Evolutionary conservation across 2,113 vertebrate species (phyloP).

Genomic region (Sisor rabdophorus): DNA sequence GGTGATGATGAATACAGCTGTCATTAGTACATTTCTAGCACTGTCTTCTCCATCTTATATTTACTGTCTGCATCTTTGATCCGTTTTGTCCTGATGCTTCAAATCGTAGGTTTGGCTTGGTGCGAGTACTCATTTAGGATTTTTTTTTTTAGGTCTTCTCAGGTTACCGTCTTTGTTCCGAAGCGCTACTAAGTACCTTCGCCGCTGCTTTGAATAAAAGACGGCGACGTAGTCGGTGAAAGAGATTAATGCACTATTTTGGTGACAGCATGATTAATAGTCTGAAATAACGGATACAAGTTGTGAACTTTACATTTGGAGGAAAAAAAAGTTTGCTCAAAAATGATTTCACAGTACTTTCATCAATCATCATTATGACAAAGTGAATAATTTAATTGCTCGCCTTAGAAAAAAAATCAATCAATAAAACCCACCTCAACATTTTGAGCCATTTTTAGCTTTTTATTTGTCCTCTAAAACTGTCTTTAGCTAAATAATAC

Average conservation of each 20-base stretch:
- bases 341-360: conserved; percentile 40
- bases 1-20: conserved; percentile 89
- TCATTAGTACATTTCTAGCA: conserved; percentile 65
- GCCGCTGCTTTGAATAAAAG: conserved; percentile 23
- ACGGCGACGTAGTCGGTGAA: conserved; percentile 26
- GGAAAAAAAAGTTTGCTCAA: conserved; percentile 13
- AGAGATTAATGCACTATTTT: conserved; percentile 41
- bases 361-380: conserved; percentile 72
- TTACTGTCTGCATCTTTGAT: conserved; percentile 24
- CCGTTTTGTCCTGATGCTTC: conserved; percentile 11
- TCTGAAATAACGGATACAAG: conserved; percentile 31
- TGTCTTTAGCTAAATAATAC: conserved; percentile 94
- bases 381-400: conserved; percentile 68
- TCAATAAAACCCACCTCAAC: conserved; percentile 63
- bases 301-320: conserved; percentile 31
- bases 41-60: not conserved
- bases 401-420: conserved; percentile 60
- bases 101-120: conserved; percentile 12
- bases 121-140: not conserved
- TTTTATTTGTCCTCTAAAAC: conserved; percentile 93
- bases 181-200: conserved; percentile 29
- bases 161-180: conserved; percentile 36
- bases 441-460: conserved; percentile 68
- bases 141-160: conserved; percentile 31
- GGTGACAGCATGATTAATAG: conserved; percentile 44